A percentile compares a stretch with the other conserved stretches of the same genome.
Conservation (phyloP, 1,140 invertebrate genomes). For the Philotrypesis tridentata region DNA sequence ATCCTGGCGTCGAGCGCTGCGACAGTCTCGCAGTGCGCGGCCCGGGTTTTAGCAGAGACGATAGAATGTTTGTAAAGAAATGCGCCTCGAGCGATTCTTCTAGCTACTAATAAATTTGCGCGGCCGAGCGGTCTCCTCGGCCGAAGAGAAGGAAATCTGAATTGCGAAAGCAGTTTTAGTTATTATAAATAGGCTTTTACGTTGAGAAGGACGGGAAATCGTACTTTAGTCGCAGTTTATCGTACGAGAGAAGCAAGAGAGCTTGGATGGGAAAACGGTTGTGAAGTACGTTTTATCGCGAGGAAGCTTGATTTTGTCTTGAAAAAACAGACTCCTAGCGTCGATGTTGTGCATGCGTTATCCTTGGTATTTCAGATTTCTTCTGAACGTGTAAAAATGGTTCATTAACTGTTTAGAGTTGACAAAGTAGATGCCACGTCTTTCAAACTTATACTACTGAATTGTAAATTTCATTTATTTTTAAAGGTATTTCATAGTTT, state of each 20-base stretch:
- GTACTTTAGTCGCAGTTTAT: neutral
- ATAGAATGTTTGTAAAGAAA: neutral
- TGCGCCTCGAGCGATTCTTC: neutral
- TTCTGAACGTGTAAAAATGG: neutral
- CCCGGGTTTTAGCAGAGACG: neutral
- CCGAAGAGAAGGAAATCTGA: too few species aligned
- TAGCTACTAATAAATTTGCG: neutral
- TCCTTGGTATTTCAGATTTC: neutral
- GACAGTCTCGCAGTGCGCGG: neutral
- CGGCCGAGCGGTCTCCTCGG: too few species aligned
- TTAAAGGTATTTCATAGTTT: neutral
- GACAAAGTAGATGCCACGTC: neutral
- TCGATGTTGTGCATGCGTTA: neutral
- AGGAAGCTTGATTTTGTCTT: neutral
- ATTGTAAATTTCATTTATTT: slow-evolving; percentile 20
- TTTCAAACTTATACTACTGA: neutral
- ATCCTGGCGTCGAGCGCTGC: neutral
- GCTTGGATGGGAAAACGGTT: neutral
- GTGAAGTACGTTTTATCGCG: neutral
- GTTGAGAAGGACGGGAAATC: neutral
- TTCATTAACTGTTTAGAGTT: neutral
- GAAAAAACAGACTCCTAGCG: neutral
- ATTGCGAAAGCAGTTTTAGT: neutral
- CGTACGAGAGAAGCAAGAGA: too few species aligned
- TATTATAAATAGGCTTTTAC: neutral